Evolutionary conservation across 2,888 invertebrate genomes (phyloP).

Genomic region (Pterostichus madidus): DNA sequence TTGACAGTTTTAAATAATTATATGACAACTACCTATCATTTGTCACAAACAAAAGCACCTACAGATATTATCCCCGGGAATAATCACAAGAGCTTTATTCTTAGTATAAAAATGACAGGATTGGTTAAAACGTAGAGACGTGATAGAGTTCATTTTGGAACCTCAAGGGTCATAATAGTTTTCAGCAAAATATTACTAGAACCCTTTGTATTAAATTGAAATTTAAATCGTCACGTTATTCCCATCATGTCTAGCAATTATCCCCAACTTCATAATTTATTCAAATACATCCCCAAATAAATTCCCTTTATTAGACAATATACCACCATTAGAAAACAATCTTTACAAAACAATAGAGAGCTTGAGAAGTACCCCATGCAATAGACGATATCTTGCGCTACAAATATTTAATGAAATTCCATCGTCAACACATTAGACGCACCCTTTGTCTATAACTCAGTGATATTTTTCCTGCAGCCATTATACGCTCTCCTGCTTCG

Average conservation of each 20-base stretch:
- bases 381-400: neutral
- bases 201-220: too few species aligned
- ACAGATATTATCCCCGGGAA: too few species aligned
- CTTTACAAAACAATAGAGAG: constrained; percentile 28
- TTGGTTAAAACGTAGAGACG: too few species aligned
- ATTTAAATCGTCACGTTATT: neutral
- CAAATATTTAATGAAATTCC: constrained; percentile 48
- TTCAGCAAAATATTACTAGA: too few species aligned
- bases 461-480: constrained; percentile 31
- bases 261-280: constrained; percentile 34
- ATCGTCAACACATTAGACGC: constrained; percentile 18
- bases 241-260: constrained; percentile 6
- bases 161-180: too few species aligned
- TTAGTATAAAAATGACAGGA: too few species aligned
- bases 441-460: constrained; percentile 46
- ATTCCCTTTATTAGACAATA: constrained; percentile 29
- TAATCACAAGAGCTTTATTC: too few species aligned
- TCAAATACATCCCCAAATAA: constrained; percentile 17
- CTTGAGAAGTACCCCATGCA: too few species aligned
- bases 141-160: too few species aligned
- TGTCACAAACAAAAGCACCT: too few species aligned
- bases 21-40: too few species aligned
- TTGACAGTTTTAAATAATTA: too few species aligned
- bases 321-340: constrained; percentile 20
- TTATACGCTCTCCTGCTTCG: neutral